Percentiles rank a stretch among this genome's conserved stretches.
phyloP scores from a whole-genome alignment of 2,797 vertebrate genomes.

The Catostomus latipinnis region DNA sequence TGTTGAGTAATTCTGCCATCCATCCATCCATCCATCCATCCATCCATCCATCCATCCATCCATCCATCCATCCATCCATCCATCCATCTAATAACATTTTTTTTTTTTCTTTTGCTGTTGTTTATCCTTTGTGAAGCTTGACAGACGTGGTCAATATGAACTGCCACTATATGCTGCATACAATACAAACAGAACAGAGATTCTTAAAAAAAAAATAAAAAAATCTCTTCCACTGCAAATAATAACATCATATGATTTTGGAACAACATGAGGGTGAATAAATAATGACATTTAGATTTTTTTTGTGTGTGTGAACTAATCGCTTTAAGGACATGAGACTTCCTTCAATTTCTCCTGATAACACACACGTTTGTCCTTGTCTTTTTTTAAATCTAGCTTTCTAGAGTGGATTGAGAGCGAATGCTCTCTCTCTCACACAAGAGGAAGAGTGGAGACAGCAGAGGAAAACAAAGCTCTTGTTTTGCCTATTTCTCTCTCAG shows the following conservation, averaged over 20 bases:
- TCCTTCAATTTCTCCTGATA: background rate
- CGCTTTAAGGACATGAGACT: no score
- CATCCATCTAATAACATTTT: background rate
- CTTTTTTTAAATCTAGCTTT: constrained; percentile 30
- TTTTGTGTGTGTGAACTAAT: no score
- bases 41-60: no score
- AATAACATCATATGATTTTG: background rate
- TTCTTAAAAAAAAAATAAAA: no score
- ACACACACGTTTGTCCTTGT: background rate
- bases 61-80: no score
- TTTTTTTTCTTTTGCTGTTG: background rate
- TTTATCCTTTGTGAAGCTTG: no score
- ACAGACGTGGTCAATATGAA: no score
- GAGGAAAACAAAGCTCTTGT: constrained; percentile 51
- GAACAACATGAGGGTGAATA: no score
- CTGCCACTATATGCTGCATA: no score
- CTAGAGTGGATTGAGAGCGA: constrained; percentile 20
- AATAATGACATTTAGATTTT: no score
- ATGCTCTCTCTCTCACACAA: constrained; percentile 32
- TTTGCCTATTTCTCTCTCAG: constrained; percentile 56
- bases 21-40: no score
- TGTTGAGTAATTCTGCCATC: background rate
- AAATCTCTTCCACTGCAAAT: background rate
- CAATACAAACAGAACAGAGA: no score
- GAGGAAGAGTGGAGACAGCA: constrained; percentile 36